Conservation (phyloP, 2,888 invertebrate genomes). For the Aleiodes alternator region DNA sequence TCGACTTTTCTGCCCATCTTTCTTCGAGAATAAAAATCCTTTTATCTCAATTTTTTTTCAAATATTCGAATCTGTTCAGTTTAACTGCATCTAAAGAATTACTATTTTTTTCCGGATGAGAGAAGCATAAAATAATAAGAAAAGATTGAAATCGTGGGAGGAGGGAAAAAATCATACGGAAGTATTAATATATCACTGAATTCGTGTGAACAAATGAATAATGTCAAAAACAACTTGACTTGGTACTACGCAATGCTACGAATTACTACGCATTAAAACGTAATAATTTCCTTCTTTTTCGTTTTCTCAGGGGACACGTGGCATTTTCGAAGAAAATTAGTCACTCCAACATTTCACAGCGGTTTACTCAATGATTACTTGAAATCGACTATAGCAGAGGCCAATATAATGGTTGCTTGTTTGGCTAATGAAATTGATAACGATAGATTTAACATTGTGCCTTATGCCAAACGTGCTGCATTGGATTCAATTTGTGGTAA, state of each 20-base stretch:
- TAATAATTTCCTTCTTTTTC: conserved; percentile 6
- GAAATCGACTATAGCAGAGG: conserved; percentile 60
- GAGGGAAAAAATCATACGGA: too few relatives aligned
- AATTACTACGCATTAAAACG: neutral
- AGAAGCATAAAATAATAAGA: too few relatives aligned
- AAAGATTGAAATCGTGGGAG: too few relatives aligned
- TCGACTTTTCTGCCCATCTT: too few relatives aligned
- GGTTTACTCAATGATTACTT: conserved; percentile 67
- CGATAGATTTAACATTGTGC: conserved; percentile 68
- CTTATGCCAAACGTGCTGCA: conserved; percentile 70
- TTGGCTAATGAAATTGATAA: conserved; percentile 65
- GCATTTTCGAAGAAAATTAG: conserved; percentile 69
- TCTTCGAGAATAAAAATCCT: too few relatives aligned
- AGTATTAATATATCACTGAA: too few relatives aligned
- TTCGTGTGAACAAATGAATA: too few relatives aligned
- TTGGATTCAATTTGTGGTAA: conserved; percentile 73
- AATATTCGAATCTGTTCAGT: too few relatives aligned
- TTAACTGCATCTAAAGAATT: too few relatives aligned
- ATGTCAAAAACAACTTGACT: too few relatives aligned
- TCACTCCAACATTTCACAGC: conserved; percentile 72
- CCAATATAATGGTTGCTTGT: conserved; percentile 64
- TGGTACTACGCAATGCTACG: neutral
- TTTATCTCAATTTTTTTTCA: too few relatives aligned
- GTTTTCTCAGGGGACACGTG: conserved; percentile 65
- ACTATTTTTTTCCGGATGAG: too few relatives aligned